A percentile compares a stretch with the other conserved stretches of the same genome.
phyloP scores from a whole-genome alignment of 2,888 invertebrate species.

The Cantharis flavilabris region DNA sequence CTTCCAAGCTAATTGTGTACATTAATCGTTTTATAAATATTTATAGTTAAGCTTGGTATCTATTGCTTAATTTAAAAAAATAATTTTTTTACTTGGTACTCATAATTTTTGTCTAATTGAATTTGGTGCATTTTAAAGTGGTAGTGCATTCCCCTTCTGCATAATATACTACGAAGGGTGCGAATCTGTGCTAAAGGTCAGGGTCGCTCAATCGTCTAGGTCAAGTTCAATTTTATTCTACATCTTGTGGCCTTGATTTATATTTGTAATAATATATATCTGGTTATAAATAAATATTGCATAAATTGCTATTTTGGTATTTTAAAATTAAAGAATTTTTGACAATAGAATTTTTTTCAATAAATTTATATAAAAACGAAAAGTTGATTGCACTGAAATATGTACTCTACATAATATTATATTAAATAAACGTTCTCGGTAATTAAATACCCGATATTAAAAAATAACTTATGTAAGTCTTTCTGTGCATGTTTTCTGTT shows the following conservation, averaged over 20 bases:
- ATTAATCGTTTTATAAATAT: not conserved
- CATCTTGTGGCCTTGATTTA: conserved; percentile 35
- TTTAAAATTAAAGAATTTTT: not conserved
- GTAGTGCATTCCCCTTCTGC: conserved; percentile 32
- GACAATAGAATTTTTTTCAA: not conserved
- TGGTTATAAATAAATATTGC: not conserved
- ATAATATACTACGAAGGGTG: conserved; percentile 31
- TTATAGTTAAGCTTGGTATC: not conserved
- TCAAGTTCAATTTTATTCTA: conserved; percentile 43
- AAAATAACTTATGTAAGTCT: not conserved
- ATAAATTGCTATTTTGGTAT: not conserved
- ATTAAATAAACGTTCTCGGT: not conserved
- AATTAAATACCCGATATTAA: not conserved
- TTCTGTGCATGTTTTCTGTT: not conserved
- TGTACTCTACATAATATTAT: not conserved
- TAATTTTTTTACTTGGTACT: not conserved
- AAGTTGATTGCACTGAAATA: not conserved
- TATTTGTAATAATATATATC: conserved; percentile 24
- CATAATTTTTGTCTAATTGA: not conserved
- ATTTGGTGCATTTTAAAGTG: conserved; percentile 10
- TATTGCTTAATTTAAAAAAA: not conserved
- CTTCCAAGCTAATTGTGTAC: not conserved
- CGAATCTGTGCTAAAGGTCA: conserved; percentile 44
- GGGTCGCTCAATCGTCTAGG: conserved; percentile 41
- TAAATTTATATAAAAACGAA: not conserved